Evolutionary conservation across 2,888 invertebrate species (phyloP), one percentile per base, ranked within the genome.

Genomic region (Pyrrhia umbra): DNA sequence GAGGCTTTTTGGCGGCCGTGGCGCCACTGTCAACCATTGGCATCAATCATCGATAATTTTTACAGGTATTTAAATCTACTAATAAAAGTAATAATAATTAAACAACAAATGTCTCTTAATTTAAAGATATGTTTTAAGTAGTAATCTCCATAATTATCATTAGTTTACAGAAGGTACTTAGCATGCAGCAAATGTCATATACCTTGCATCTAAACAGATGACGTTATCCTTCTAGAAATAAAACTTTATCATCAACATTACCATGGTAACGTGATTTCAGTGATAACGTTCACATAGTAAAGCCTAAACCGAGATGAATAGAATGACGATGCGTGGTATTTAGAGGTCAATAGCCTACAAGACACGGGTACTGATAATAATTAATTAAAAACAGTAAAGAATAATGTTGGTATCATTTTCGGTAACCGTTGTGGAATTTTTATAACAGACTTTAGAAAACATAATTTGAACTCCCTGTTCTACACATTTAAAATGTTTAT

Each of bases 311-410:
- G 1, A 1, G 6, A 47, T 34, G 20, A 21, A 5, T 30, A 59
- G 13, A 39, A 10, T 21, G 6, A 39, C 3, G 6, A 34, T n/a
- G 40, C 50, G 65, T 65, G 13, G 37, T 47, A 50, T n/a, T 13
- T 8, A 25, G 30, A 57, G 66, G 51, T 68, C 66, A 71, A 52
- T 43, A 46, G 15, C 65, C 51, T 40, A 15, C 6, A 5, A 30
- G 40, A 27, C 8, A 20, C 16, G 6, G 6, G 0, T 5, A 8
- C 8, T 42, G 34, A 64, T 52, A 55, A 9, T 47, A 42, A 56
- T 64, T 27, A n/a, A 50, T 42, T 45, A 27, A 43, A 21, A 18
- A 6, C 6, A 1, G 8, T 13, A 45, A n/a, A 50, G 34, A 34
- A 43, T 15, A 21, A 55, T 23, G 6, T 45, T 20, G 0, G 25